A percentile compares a stretch with the other conserved stretches of the same genome.
Conservation (phyloP, 2,888 invertebrate species). For the Chalcis sispes region DNA sequence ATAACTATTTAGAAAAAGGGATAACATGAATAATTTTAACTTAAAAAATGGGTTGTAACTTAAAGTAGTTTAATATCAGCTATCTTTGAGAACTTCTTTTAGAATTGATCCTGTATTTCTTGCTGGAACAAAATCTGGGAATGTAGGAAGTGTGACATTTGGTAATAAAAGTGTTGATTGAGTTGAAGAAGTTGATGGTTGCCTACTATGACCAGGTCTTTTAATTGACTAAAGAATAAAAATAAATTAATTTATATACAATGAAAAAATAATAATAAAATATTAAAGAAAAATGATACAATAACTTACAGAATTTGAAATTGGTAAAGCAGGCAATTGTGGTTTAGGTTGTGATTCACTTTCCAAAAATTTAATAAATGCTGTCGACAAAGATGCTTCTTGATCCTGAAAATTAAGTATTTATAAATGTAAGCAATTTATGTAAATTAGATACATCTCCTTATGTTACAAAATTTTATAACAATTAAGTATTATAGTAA, state of each 20-base stretch:
- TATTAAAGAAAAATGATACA: background rate
- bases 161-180: slow-evolving; percentile 77
- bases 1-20: slow-evolving; percentile 32
- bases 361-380: slow-evolving; percentile 89
- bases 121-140: slow-evolving; percentile 79
- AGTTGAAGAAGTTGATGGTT: slow-evolving; percentile 73
- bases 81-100: slow-evolving; percentile 81
- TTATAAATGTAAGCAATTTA: background rate
- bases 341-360: slow-evolving; percentile 86
- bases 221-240: slow-evolving; percentile 64
- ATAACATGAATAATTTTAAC: slow-evolving; percentile 36
- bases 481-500: too few relatives aligned
- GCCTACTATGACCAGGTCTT: slow-evolving; percentile 71
- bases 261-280: slow-evolving; percentile 3
- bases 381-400: slow-evolving; percentile 81
- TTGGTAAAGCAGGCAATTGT: slow-evolving; percentile 77
- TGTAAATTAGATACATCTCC: too few relatives aligned
- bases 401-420: slow-evolving; percentile 71
- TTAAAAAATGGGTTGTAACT: slow-evolving; percentile 16
- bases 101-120: slow-evolving; percentile 81
- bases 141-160: slow-evolving; percentile 79
- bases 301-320: slow-evolving; percentile 69
- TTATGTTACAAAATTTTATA: too few relatives aligned
- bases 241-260: background rate
- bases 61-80: slow-evolving; percentile 72